Percentiles rank a stretch among this genome's conserved stretches.
phyloP scores from a whole-genome alignment of 2,113 vertebrate species.

The Chaetura pelagica region DNA sequence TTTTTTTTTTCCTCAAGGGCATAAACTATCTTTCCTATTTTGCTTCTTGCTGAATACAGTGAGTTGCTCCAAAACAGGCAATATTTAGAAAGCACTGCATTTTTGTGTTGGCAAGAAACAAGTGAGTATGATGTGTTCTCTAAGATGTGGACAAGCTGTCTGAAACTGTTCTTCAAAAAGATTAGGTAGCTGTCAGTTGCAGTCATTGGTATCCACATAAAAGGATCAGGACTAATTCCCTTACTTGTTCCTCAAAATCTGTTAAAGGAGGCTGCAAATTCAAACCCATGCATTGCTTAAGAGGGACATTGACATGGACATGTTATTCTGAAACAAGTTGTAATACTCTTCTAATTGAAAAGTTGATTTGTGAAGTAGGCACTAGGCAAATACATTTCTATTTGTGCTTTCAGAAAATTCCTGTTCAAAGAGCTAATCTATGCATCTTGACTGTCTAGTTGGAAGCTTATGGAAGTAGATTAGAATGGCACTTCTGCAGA shows the following conservation, averaged over 20 bases:
- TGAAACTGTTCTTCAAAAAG: slow-evolving; percentile 24
- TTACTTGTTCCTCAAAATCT: slow-evolving; percentile 12
- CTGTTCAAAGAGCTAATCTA: slow-evolving; percentile 15
- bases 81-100: not conserved
- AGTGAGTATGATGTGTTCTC: not conserved
- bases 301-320: not conserved
- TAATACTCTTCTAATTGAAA: slow-evolving; percentile 52
- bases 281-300: not conserved
- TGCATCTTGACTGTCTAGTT: not conserved
- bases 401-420: slow-evolving; percentile 47
- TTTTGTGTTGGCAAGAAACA: not conserved
- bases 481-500: not conserved
- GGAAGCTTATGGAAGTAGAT: not conserved
- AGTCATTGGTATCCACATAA: not conserved
- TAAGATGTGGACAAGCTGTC: slow-evolving; percentile 4
- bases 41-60: not conserved
- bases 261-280: not conserved
- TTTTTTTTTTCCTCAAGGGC: not conserved
- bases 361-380: not conserved
- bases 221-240: not conserved
- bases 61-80: not conserved
- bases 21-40: not conserved
- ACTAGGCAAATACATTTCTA: not conserved
- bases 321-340: slow-evolving; percentile 39
- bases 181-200: not conserved